Base-by-base conservation (phyloP, 2,888 invertebrate species). In the Petrophora chlorosata region DNA sequence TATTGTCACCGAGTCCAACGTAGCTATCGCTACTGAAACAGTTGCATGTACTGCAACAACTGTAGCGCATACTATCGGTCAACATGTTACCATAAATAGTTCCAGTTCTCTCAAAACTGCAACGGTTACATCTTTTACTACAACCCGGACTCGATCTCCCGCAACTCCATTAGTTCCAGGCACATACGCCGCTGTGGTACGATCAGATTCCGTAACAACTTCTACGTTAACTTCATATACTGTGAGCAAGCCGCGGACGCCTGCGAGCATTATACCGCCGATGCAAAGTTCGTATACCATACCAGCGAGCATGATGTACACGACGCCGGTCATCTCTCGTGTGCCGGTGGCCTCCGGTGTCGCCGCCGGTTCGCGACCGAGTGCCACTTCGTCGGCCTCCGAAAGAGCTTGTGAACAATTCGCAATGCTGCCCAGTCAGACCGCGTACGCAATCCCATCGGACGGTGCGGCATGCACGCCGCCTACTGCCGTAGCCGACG, bases 221-320 rank as follows among this genome's bases (percentile, higher is more conserved):
- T 26, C 26, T 16, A 14, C 26, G 1, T 3, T n/a, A 3, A 38
- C 35, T 26, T 19, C 41, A 14, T 17, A 33, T 22, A 34, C 41
- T 5, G 5, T 22, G 2, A 13, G 29, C 7, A 29, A 3, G 12
- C 9, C 38, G 7, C 26, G 26, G 9, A n/a, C 33, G 9, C 22
- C 43, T 2, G 28, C 8, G 5, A 36, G 26, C 7, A 32, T 42
- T 26, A 34, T 39, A 17, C 28, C 39, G 2, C 43, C 49, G n/a
- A 23, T 29, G 10, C 23, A 23, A 2, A 23, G 13, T 5, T 17
- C 42, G 0, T 43, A 33, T 38, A 7, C 26, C 9, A 1, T 29
- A 5, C 26, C 38, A 14, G 2, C 19, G 2, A 33, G 12, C 4
- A 15, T 19, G 22, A 16, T 39, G 23, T 29, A 38, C 9, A 26